Evolutionary conservation across 2,888 invertebrate genomes (phyloP), one percentile per base, ranked within the genome.

Genomic region (Protodeltote pygarga): DNA sequence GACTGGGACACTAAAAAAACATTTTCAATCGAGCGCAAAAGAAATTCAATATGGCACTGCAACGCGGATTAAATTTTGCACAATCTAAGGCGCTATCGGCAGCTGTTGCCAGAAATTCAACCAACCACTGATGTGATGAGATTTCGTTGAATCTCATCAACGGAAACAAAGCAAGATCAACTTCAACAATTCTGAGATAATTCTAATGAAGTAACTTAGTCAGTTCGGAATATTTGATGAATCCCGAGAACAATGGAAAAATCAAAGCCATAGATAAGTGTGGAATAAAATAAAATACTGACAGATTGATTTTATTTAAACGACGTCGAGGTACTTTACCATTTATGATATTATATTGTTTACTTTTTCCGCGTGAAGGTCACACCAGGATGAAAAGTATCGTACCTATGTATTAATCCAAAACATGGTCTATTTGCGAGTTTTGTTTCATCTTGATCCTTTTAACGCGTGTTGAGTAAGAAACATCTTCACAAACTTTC

Each of bases 1-100:
- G 81, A 85, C 87, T 75, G 83, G 76, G 83, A 84, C 79, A 83
- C 67, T 76, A 81, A 83, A 83, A 85, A 89, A 89, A 86, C 61
- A 80, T 68, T 79, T 81, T 81, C 85, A 84, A 87, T 88, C 85
- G 87, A 88, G 80, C 85, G 86, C 73, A 75, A 82, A 84, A 82
- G 91, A 89, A 91, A 91, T 80, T 81, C 85, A 88, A 92, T 92
- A 92, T 83, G 76, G 76, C 68, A 81, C 75, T 84, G 89, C 83
- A 85, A 79, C 73, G 78, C 66, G 79, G 87, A 91, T 91, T 88
- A 89, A 87, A 87, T 88, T 89, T 90, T 91, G 87, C 84, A 84
- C 86, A 90, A 89, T 87, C 86, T 83, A 71, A 81, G 77, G 75
- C 75, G 72, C 67, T 76, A 85, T 85, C 85, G 81, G 79, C 91